Evolutionary conservation across 2,113 vertebrate genomes (phyloP).

Genomic region (Dissostichus mawsoni): DNA sequence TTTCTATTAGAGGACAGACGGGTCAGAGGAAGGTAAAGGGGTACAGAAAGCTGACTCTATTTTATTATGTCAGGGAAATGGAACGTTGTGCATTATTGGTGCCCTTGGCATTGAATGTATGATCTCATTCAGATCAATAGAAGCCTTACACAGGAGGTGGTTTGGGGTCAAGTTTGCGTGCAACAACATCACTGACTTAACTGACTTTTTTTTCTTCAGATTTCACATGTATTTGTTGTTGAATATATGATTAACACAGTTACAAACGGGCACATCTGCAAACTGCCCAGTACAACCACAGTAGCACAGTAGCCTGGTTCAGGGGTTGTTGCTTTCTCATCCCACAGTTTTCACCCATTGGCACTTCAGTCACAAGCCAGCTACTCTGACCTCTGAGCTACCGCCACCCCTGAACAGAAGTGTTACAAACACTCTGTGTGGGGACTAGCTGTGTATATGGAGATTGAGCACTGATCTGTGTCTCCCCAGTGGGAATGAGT

Average conservation of each 20-base stretch:
- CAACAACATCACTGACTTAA: neutral
- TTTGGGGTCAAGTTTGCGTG: neutral
- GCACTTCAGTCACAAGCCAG: slow-evolving; percentile 61
- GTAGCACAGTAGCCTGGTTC: slow-evolving; percentile 1
- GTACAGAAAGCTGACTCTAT: slow-evolving; percentile 14
- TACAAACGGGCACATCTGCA: slow-evolving; percentile 20
- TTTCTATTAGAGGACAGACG: slow-evolving; percentile 58
- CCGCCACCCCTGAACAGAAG: slow-evolving; percentile 52
- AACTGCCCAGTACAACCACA: neutral
- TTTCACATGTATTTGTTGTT: neutral
- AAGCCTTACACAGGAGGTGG: neutral
- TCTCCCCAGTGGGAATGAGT: slow-evolving; percentile 68
- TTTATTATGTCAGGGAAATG: neutral
- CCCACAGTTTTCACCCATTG: slow-evolving; percentile 45
- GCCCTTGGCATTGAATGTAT: slow-evolving; percentile 17
- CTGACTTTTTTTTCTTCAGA: neutral
- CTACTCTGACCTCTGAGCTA: slow-evolving; percentile 62
- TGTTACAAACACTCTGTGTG: slow-evolving; percentile 57
- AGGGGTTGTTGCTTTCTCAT: slow-evolving; percentile 34
- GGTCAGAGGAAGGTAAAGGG: slow-evolving; percentile 59
- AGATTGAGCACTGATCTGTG: slow-evolving; percentile 77
- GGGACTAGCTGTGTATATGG: slow-evolving; percentile 71
- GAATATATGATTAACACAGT: neutral
- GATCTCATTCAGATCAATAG: neutral
- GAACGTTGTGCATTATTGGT: neutral